Evolutionary conservation across 92 coral and sea anemone species (phyloP).

Genomic region (Pocillopora grandis): DNA sequence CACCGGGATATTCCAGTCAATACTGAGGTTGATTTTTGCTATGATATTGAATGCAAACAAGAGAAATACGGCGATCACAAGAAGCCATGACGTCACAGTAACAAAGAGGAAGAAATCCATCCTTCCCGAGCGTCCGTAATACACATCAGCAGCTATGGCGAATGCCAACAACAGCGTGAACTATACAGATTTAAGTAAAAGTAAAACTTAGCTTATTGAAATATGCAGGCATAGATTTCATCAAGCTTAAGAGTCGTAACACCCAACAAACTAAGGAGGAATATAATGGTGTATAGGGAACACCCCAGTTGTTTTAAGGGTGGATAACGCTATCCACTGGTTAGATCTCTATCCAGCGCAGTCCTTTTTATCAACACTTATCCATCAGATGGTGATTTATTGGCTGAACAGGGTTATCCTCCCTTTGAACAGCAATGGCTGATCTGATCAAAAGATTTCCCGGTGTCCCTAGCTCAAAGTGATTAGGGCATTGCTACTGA

Average conservation of each 20-base stretch:
- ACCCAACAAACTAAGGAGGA: too few species aligned
- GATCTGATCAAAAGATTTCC: too few species aligned
- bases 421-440: too few species aligned
- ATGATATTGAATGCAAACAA: constrained; percentile 57
- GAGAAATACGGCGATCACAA: constrained; percentile 70
- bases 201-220: neutral
- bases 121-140: constrained; percentile 30
- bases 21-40: constrained; percentile 59
- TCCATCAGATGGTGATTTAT: too few species aligned
- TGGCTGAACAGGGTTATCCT: too few species aligned
- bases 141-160: constrained; percentile 1
- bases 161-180: constrained; percentile 29
- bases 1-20: constrained; percentile 85
- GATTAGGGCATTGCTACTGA: too few species aligned
- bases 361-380: too few species aligned
- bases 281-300: too few species aligned
- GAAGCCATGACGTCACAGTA: constrained; percentile 85
- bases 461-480: too few species aligned
- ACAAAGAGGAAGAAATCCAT: constrained; percentile 89
- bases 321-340: too few species aligned
- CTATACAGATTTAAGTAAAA: neutral
- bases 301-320: too few species aligned
- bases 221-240: neutral
- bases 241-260: neutral
- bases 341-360: too few species aligned